A percentile compares a stretch with the other conserved stretches of the same genome.
Conservation (phyloP, 2,888 invertebrate species). For the Odontocolon sp. region DNA sequence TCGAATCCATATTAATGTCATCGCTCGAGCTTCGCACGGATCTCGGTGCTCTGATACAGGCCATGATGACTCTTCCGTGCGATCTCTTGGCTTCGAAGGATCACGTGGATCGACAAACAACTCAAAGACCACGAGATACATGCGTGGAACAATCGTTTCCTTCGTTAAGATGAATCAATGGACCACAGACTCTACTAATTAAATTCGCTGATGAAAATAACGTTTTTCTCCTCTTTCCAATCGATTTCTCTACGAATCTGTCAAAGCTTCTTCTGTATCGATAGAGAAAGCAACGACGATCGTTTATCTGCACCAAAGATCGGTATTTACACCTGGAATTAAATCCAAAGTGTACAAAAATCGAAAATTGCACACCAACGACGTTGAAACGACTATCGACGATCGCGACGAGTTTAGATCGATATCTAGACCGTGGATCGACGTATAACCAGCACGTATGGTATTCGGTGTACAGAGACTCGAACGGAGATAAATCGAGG, state of each 20-base stretch:
- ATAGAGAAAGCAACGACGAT: slow-evolving; percentile 51
- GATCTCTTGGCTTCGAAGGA: slow-evolving; percentile 30
- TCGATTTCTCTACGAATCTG: slow-evolving; percentile 29
- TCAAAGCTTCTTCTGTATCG: slow-evolving; percentile 34
- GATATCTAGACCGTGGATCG: slow-evolving; percentile 59
- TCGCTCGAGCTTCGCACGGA: slow-evolving; percentile 90
- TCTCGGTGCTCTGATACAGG: slow-evolving; percentile 87
- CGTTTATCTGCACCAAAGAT: slow-evolving; percentile 10
- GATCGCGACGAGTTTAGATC: slow-evolving; percentile 58
- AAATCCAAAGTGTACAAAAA: background rate
- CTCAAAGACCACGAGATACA: slow-evolving; percentile 33
- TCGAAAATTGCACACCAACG: too few relatives aligned
- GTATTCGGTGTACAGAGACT: too few relatives aligned
- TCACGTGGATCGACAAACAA: slow-evolving; percentile 41
- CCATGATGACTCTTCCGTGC: slow-evolving; percentile 73
- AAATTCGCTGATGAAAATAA: background rate
- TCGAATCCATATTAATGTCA: slow-evolving; percentile 84
- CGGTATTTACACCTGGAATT: background rate
- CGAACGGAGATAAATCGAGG: too few relatives aligned
- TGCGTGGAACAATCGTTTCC: slow-evolving; percentile 28
- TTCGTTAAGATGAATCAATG: background rate
- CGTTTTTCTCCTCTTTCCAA: background rate
- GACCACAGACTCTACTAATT: background rate
- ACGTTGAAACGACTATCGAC: slow-evolving; percentile 20
- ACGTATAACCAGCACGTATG: background rate